These are phyloP conservation scores for Tillus elongatus DNA, from an alignment of 2,888 invertebrate genomes.

Conservation along the genomic window DNA sequence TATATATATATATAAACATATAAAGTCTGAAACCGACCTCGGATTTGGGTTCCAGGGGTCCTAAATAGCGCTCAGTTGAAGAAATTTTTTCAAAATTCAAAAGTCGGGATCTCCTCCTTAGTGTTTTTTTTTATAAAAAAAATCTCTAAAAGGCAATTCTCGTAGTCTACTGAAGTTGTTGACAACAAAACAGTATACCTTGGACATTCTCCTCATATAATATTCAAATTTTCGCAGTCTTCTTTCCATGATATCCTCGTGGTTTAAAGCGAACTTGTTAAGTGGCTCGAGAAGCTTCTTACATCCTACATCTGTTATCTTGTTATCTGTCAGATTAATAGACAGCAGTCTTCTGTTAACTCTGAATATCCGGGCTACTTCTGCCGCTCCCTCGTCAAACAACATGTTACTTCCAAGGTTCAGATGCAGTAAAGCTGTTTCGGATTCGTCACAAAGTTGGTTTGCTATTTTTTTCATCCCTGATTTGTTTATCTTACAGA, in stretches of 20 bases:
- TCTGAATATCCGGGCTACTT: conserved; percentile 34
- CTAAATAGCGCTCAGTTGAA: too few relatives aligned
- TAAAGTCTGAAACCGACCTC: too few relatives aligned
- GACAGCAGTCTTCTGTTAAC: conserved; percentile 28
- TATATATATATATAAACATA: too few relatives aligned
- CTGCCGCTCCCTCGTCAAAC: conserved; percentile 29
- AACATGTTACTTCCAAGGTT: conserved; percentile 38
- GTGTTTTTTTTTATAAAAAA: too few relatives aligned
- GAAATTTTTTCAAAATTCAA: too few relatives aligned
- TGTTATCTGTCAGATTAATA: conserved; percentile 32
- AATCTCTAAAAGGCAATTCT: too few relatives aligned
- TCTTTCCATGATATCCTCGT: conserved; percentile 32
- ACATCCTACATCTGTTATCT: conserved; percentile 28
- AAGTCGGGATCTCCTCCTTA: too few relatives aligned
- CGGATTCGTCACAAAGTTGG: conserved; percentile 24
- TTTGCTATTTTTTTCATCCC: conserved; percentile 28
- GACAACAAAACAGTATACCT: too few relatives aligned
- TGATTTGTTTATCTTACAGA: conserved; percentile 32
- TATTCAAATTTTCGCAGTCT: neutral
- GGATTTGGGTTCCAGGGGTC: too few relatives aligned
- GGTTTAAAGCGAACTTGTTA: conserved; percentile 29
- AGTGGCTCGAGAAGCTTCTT: conserved; percentile 22
- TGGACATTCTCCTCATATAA: neutral
- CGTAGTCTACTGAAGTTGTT: too few relatives aligned
- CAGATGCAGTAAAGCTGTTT: conserved; percentile 27